phyloP scores from a whole-genome alignment of 2,888 invertebrate genomes.

The Pollenia griseotomentosa region DNA sequence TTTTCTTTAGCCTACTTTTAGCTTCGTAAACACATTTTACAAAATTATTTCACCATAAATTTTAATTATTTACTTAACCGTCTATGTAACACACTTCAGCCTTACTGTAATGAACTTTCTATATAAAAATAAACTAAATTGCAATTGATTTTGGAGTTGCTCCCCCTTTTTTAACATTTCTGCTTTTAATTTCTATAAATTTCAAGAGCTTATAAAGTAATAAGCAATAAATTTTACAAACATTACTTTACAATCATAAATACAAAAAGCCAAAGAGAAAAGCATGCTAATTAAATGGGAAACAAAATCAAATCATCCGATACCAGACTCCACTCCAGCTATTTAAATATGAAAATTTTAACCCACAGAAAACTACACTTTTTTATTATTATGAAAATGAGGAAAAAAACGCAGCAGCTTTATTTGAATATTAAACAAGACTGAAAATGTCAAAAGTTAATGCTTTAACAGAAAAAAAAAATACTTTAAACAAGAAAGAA shows the following conservation, averaged over 20 bases:
- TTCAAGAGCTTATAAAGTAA: conserved; percentile 63
- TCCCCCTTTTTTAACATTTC: neutral
- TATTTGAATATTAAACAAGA: conserved; percentile 59
- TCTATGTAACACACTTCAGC: neutral
- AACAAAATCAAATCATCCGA: neutral
- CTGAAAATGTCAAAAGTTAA: conserved; percentile 19
- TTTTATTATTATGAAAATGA: conserved; percentile 47
- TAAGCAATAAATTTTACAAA: conserved; percentile 60
- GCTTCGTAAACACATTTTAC: too few relatives aligned
- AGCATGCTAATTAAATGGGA: conserved; percentile 51
- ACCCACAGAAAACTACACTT: conserved; percentile 3
- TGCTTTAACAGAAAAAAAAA: neutral
- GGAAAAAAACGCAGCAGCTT: neutral
- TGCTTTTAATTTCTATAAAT: neutral
- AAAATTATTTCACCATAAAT: conserved; percentile 35
- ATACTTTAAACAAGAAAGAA: neutral
- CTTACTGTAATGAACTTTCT: conserved; percentile 43
- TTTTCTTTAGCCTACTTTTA: too few relatives aligned
- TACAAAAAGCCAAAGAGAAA: conserved; percentile 20
- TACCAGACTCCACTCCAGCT: too few relatives aligned
- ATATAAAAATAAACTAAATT: neutral
- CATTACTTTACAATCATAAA: conserved; percentile 35
- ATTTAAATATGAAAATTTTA: conserved; percentile 17
- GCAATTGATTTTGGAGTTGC: conserved; percentile 32
- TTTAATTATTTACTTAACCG: neutral